Base-by-base conservation (phyloP, 2,797 vertebrate genomes). In the Mormyrus proboscirostris region DNA sequence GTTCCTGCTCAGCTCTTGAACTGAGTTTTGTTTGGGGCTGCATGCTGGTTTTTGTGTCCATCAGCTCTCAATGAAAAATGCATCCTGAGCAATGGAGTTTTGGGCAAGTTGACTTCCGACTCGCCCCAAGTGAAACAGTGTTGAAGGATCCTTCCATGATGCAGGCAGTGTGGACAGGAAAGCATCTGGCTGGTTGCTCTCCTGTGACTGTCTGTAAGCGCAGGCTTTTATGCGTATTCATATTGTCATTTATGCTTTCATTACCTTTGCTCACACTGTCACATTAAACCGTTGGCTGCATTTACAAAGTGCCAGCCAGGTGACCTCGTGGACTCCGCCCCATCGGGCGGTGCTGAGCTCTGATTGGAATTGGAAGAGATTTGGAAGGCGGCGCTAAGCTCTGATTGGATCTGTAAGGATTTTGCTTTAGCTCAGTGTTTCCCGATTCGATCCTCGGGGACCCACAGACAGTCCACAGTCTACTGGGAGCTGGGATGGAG, bases 401-500 rank as follows among this genome's bases (percentile, higher is more conserved):
- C 89, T 94, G 92, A 95, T 95, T 94, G 93, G 93, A 92, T 91
- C 89, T 90, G 89, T 90, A 79, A 41, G 76, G 90, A 79, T 88
- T 90, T 91, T 90, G 87, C 93, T 90, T 93, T 92, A 65, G 19
- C 59, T 12, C 22, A 25, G 59, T 65, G 22, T 65, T 65, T 25
- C 59, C 59, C 59, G 29, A 0, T 12, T 29, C 9, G 3, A 29
- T 29, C 22, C 59, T 10, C 3, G 8, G 22, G 22, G 22, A 10
- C 22, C 2, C 22, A 65, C 9, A 29, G 25, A 29, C 62, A 12
- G 62, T 29, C 62, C 25, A 29, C 25, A 12, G 29, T 65, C 62
- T 65, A 65, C 62, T 25, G 62, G 25, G 25, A 65, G 9, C 25
- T 65, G 62, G 25, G 62, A 65, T 0, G 9, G 62, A 65, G 59